phyloP scores from a whole-genome alignment of 1,140 invertebrate species.

The Cyclargus thomasi region DNA sequence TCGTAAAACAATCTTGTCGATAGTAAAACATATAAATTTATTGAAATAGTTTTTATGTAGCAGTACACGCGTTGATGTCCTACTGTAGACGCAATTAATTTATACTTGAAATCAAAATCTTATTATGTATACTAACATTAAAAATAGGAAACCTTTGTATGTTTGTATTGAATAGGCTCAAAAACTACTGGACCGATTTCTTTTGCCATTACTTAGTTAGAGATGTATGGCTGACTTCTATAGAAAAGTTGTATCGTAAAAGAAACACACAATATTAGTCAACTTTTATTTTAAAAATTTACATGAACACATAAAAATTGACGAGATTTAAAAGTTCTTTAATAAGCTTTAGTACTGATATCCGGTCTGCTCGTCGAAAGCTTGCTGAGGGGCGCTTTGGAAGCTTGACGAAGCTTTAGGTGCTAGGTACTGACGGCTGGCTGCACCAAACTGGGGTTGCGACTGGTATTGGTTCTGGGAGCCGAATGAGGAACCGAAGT shows the following conservation, averaged over 20 bases:
- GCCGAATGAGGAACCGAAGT: conserved; percentile 9
- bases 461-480: conserved; percentile 9
- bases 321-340: background rate
- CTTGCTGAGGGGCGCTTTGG: conserved; percentile 53
- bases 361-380: conserved; percentile 59
- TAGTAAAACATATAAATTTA: too few relatives aligned
- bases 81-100: too few relatives aligned
- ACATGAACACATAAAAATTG: conserved; percentile 30
- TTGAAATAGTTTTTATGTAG: too few relatives aligned
- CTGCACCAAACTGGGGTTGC: conserved; percentile 28
- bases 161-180: too few relatives aligned
- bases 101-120: background rate
- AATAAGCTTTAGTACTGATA: conserved; percentile 49
- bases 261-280: conserved; percentile 9
- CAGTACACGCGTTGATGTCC: too few relatives aligned
- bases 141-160: too few relatives aligned
- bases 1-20: too few relatives aligned
- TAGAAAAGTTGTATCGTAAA: too few relatives aligned
- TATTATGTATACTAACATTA: too few relatives aligned
- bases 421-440: conserved; percentile 54
- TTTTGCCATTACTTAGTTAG: too few relatives aligned
- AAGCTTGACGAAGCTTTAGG: conserved; percentile 36
- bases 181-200: too few relatives aligned
- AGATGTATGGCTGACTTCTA: too few relatives aligned
- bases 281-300: conserved; percentile 22